Base-by-base conservation (phyloP, 2,113 vertebrate genomes). In the Aegotheles bennettii region DNA sequence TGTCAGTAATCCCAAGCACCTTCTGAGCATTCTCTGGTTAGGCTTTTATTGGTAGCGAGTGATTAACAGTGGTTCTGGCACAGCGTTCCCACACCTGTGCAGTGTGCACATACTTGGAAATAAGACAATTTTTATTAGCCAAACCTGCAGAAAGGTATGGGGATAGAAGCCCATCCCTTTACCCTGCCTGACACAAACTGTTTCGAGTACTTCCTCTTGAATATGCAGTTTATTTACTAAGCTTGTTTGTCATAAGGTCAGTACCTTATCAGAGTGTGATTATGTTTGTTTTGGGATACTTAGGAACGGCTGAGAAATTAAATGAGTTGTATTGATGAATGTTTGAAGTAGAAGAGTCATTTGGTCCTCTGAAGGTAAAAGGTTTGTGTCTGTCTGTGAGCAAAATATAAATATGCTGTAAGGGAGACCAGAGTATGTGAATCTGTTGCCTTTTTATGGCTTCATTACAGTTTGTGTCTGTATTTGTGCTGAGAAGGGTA, bases 1-100 rank as follows among this genome's bases (percentile, higher is more conserved):
- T 84, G 40, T 50, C 19, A 45, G 36, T 63, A 73, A 64, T 33
- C 8, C 10, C 35, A 53, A 40, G 21, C 40, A 61, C 13, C 29
- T 77, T 45, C 42, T 84, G 54, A 69, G 42, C 14, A 3, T 51
- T 91, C 31, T 43, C 16, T 80, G 10, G 1, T 61, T 87, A 67
- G 28, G 28, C 15, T 67, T 85, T 81, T 69, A 31, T 7, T 35
- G 42, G 29, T 42, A 38, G 18, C 23, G 26, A 53, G 19, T n/a
- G 17, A 43, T 42, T 25, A 57, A 56, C 54, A 43, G 24, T 7
- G 17, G 14, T 50, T 16, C 61, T 69, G 19, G 23, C 33, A 15
- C 3, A 6, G 12, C 40, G 3, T 89, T 91, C 25, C 38, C 24
- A 12, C 7, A 36, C 0, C 0, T 18, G 4, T 56, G 3, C 8